These are phyloP conservation scores for Oreocharis arfaki DNA, from an alignment of 2,113 vertebrate species.

Conservation along the genomic window DNA sequence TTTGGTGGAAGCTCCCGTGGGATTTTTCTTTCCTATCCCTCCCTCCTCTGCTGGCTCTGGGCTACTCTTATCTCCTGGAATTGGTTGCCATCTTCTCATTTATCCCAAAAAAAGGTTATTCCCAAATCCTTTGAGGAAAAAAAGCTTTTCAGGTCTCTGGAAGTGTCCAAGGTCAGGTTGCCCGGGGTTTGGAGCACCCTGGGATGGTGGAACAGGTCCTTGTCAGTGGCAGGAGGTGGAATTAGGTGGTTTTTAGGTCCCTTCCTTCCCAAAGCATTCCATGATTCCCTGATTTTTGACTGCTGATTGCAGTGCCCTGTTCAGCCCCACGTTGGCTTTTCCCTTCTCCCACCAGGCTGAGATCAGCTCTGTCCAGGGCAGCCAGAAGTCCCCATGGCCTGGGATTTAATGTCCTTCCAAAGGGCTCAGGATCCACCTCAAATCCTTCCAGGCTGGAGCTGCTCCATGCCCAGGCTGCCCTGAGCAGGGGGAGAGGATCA, in stretches of 20 bases:
- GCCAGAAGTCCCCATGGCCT: fast-evolving
- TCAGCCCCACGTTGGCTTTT: neutral
- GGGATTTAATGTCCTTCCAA: neutral
- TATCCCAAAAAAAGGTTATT: fast-evolving
- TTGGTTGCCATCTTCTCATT: neutral
- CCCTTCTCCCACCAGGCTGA: neutral
- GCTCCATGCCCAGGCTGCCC: neutral
- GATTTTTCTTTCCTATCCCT: neutral
- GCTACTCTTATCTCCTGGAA: neutral
- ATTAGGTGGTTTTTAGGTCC: neutral
- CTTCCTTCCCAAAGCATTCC: neutral
- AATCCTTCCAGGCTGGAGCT: neutral
- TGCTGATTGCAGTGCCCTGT: neutral
- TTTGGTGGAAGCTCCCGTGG: neutral
- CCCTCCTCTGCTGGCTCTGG: neutral
- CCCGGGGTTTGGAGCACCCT: neutral
- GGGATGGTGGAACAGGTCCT: neutral
- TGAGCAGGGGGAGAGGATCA: neutral
- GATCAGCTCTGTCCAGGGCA: neutral
- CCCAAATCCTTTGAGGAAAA: neutral
- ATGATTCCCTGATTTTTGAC: neutral
- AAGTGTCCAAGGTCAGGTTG: neutral
- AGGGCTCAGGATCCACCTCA: neutral
- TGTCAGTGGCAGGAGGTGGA: neutral
- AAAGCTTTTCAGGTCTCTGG: neutral